These are phyloP conservation scores for Neopelma chrysocephalum DNA, from an alignment of 2,797 vertebrate species.

Conservation along the genomic window DNA sequence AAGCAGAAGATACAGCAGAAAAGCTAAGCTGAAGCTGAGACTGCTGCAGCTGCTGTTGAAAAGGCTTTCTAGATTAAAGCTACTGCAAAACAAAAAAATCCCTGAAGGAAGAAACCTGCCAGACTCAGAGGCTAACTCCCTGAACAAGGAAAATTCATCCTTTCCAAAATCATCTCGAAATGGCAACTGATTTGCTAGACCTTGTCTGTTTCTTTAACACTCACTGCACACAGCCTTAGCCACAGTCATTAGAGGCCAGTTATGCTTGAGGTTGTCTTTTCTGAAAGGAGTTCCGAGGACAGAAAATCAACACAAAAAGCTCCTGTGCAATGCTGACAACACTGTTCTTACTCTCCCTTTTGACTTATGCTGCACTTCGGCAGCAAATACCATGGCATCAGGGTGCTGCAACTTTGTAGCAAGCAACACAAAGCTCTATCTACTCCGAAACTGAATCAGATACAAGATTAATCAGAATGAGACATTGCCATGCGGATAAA, in stretches of 20 bases:
- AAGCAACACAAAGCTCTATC: background rate
- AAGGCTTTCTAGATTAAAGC: background rate
- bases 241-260: background rate
- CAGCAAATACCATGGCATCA: background rate
- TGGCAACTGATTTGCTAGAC: background rate
- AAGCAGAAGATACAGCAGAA: background rate
- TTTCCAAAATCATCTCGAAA: background rate
- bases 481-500: background rate
- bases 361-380: background rate
- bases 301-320: background rate
- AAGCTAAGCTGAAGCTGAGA: background rate
- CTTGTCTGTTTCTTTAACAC: background rate
- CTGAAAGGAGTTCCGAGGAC: background rate
- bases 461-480: background rate
- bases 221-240: background rate
- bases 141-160: background rate
- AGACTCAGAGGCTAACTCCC: background rate
- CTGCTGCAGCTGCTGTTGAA: background rate
- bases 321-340: background rate
- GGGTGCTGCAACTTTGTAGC: background rate
- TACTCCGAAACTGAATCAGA: background rate
- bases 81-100: background rate
- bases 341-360: background rate
- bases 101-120: background rate
- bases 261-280: background rate